A percentile compares a stretch with the other conserved stretches of the same genome.
These are phyloP conservation scores for Allacma fusca DNA, from an alignment of 2,888 invertebrate genomes.

Conservation along the genomic window DNA sequence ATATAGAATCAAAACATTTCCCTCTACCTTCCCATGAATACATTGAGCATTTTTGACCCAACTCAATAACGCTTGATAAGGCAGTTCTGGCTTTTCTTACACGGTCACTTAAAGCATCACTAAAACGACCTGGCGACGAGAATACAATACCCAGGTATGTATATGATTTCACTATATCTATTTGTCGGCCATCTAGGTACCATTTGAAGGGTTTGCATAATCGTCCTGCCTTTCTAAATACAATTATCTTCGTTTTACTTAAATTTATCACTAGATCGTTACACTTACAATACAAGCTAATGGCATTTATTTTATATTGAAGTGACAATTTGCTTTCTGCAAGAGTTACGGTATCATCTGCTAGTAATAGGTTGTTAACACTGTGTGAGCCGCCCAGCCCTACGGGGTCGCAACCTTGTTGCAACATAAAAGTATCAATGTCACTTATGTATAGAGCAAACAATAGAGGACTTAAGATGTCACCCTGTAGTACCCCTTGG, in stretches of 20 bases:
- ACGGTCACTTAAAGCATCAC: no score
- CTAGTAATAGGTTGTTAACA: not conserved
- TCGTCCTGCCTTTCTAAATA: no score
- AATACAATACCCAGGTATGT: constrained; percentile 18
- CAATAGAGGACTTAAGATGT: constrained; percentile 8
- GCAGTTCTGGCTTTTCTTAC: no score
- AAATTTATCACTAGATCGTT: constrained; percentile 1
- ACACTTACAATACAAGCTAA: not conserved
- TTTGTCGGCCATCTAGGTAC: no score
- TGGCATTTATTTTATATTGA: constrained; percentile 21
- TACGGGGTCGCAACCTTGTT: not conserved
- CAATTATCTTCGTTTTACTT: no score
- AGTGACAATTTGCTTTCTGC: constrained; percentile 11
- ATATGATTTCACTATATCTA: not conserved
- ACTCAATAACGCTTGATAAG: no score
- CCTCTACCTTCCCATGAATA: no score
- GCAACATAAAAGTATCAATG: not conserved
- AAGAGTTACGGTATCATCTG: constrained; percentile 10
- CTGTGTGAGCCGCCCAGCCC: not conserved
- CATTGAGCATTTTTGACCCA: no score
- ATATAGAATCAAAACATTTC: no score
- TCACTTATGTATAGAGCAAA: constrained; percentile 20
- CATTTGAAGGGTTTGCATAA: no score
- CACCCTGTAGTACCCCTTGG: constrained; percentile 1
- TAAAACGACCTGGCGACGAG: constrained; percentile 2